These are phyloP conservation scores for Yoshiicerus persimilis DNA, from an alignment of 1,140 invertebrate genomes.

Conservation along the genomic window DNA sequence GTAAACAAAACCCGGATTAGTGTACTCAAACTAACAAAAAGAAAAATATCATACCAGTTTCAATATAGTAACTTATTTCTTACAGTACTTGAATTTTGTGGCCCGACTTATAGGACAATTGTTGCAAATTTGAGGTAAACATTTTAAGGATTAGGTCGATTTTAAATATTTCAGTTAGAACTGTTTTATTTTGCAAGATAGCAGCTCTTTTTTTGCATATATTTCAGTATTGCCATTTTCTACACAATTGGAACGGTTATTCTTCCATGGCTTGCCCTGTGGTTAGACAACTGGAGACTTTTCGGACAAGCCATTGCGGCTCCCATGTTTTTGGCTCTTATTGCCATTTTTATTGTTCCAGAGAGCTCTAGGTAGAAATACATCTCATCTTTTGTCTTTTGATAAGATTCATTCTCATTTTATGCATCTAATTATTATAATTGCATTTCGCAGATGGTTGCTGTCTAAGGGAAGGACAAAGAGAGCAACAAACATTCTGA, in stretches of 20 bases:
- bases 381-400: no score
- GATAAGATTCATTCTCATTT: no score
- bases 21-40: no score
- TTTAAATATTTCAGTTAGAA: background rate
- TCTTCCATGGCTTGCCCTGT: constrained; percentile 79
- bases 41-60: no score
- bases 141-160: background rate
- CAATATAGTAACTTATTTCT: background rate
- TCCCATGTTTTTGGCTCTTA: constrained; percentile 68
- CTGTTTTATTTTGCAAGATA: background rate
- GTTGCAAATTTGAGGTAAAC: constrained; percentile 72
- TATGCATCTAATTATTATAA: no score
- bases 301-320: constrained; percentile 72
- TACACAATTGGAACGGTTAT: constrained; percentile 76
- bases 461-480: constrained; percentile 78
- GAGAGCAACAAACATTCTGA: constrained; percentile 72
- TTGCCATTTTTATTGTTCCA: constrained; percentile 73
- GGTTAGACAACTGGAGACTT: constrained; percentile 72
- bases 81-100: constrained; percentile 81
- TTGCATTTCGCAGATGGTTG: constrained; percentile 66
- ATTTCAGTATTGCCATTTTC: constrained; percentile 70
- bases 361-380: constrained; percentile 78
- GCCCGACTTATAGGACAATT: constrained; percentile 81
- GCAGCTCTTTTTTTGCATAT: background rate
- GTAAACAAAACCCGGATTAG: no score